Percentiles rank a stretch among this genome's conserved stretches.
These are phyloP conservation scores for Cantharis nigra DNA, from an alignment of 2,888 invertebrate genomes.

Conservation along the genomic window DNA sequence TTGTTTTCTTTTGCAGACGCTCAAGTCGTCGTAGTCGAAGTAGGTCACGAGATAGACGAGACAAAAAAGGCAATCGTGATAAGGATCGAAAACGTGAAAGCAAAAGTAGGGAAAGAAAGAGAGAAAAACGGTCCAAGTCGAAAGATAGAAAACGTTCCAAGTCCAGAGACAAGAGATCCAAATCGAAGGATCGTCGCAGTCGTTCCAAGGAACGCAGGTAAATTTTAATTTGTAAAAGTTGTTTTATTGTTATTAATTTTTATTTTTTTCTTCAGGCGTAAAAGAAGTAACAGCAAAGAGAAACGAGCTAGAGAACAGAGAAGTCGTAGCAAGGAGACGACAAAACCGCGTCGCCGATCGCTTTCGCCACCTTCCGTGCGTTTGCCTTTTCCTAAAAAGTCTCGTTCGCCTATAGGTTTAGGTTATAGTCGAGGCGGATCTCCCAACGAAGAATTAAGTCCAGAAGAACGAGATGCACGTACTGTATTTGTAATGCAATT, in stretches of 20 bases:
- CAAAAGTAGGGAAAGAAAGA: constrained; percentile 49
- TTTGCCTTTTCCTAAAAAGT: constrained; percentile 44
- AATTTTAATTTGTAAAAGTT: not conserved
- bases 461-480: constrained; percentile 97
- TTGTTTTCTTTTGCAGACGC: constrained; percentile 17
- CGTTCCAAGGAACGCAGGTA: constrained; percentile 42
- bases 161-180: constrained; percentile 35
- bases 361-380: constrained; percentile 51
- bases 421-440: constrained; percentile 57
- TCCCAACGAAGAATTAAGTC: constrained; percentile 77
- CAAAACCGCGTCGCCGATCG: constrained; percentile 45
- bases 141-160: constrained; percentile 50
- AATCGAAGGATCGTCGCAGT: constrained; percentile 38
- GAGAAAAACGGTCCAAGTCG: constrained; percentile 40
- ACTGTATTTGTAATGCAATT: constrained; percentile 99
- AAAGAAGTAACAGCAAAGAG: constrained; percentile 34
- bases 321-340: constrained; percentile 30
- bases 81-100: constrained; percentile 36
- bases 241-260: not conserved
- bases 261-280: not conserved
- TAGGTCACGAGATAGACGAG: constrained; percentile 58
- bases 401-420: constrained; percentile 49
- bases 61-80: constrained; percentile 50
- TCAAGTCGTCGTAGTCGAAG: constrained; percentile 39
- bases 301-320: constrained; percentile 37